phyloP scores from a whole-genome alignment of 2,797 vertebrate species.

The Cryptoprocta ferox region DNA sequence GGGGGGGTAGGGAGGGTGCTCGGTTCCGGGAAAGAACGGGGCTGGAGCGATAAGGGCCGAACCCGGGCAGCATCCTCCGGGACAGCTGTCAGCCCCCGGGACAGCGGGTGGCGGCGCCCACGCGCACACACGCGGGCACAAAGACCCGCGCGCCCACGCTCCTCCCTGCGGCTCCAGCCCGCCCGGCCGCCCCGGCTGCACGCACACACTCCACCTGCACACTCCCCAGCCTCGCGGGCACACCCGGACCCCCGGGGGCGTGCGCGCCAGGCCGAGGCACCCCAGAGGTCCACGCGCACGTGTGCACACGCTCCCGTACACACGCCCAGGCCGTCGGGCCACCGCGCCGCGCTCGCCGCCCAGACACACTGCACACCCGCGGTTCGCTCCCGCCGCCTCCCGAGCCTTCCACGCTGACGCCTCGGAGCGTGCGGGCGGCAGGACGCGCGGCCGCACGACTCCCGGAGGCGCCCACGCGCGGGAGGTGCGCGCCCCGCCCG shows the following conservation, averaged over 20 bases:
- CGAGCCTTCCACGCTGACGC: constrained; percentile 39
- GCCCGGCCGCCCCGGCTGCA: neutral
- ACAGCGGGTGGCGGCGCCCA: neutral
- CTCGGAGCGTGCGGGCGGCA: constrained; percentile 32
- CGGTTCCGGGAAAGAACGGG: neutral
- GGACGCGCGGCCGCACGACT: neutral
- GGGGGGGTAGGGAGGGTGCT: neutral
- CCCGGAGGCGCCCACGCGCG: neutral
- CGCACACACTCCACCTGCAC: neutral
- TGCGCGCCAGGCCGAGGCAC: neutral
- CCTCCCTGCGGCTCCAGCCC: neutral
- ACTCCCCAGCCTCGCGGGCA: neutral
- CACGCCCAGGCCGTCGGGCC: neutral
- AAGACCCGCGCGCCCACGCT: constrained; percentile 17
- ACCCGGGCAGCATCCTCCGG: neutral
- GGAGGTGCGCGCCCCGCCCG: neutral
- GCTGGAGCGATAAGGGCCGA: neutral
- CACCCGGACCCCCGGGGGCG: neutral
- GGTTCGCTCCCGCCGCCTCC: constrained; percentile 40
- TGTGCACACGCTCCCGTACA: neutral
- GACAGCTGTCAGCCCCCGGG: neutral
- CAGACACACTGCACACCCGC: neutral
- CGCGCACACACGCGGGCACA: neutral
- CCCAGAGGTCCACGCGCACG: neutral
- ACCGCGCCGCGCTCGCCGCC: neutral